Percentiles rank a stretch among this genome's conserved stretches.
Evolutionary conservation across 1,140 invertebrate species (phyloP).

Genomic region (Drosophila orosa): DNA sequence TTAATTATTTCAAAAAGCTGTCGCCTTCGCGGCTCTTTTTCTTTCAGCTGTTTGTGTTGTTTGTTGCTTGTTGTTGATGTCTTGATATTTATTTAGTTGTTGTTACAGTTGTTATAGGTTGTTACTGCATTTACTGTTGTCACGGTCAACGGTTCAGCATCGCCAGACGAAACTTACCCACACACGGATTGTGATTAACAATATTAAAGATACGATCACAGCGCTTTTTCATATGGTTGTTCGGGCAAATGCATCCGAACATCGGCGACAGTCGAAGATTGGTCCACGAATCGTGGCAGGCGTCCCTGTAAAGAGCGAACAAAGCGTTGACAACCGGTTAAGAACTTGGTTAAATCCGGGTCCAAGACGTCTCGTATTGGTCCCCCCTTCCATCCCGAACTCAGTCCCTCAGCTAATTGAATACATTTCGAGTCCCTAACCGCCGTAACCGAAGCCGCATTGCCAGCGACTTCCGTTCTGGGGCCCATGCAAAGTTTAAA

Average conservation of each 20-base stretch:
- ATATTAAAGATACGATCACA: slow-evolving; percentile 93
- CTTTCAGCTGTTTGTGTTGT: slow-evolving; percentile 56
- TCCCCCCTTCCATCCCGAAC: not conserved
- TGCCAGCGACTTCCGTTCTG: slow-evolving; percentile 61
- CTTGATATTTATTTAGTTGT: slow-evolving; percentile 19
- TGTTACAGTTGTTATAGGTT: slow-evolving; percentile 21
- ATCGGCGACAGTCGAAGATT: slow-evolving; percentile 92
- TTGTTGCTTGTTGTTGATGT: slow-evolving; percentile 52
- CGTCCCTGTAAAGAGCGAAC: slow-evolving; percentile 87
- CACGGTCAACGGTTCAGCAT: slow-evolving; percentile 34
- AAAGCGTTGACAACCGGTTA: slow-evolving; percentile 4
- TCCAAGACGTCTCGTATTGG: not conserved
- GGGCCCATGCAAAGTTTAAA: slow-evolving; percentile 72
- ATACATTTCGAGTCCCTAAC: slow-evolving; percentile 57
- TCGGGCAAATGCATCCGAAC: slow-evolving; percentile 96
- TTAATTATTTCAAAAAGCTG: slow-evolving; percentile 13
- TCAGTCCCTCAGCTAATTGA: slow-evolving; percentile 55
- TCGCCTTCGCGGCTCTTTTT: slow-evolving; percentile 11
- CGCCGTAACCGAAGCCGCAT: slow-evolving; percentile 27
- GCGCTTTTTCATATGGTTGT: slow-evolving; percentile 93
- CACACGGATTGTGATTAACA: slow-evolving; percentile 95
- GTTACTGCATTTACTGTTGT: slow-evolving; percentile 25
- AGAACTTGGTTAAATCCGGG: slow-evolving; percentile 7
- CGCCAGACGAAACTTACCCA: slow-evolving; percentile 89
- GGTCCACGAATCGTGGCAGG: slow-evolving; percentile 93